Conservation (phyloP, 2,113 vertebrate genomes). For the Aspiorhynchus laticeps region DNA sequence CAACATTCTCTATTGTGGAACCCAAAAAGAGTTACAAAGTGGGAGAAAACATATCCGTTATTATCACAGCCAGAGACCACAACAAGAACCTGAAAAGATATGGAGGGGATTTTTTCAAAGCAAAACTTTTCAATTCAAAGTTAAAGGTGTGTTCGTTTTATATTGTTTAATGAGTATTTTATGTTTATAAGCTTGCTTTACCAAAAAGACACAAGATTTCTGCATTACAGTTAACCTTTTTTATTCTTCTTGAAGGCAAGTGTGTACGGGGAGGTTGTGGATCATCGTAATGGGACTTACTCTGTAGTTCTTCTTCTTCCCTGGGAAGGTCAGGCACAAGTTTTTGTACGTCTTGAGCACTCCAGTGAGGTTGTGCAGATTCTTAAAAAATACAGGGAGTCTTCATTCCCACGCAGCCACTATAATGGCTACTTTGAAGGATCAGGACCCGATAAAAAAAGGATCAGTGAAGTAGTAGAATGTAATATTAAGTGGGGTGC, state of each 20-base stretch:
- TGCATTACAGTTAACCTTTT: not conserved
- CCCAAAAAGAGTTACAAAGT: not conserved
- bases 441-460: too few species aligned
- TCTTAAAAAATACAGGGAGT: too few species aligned
- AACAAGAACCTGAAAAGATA: not conserved
- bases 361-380: too few species aligned
- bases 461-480: constrained; percentile 29
- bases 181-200: too few species aligned
- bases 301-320: not conserved
- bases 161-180: not conserved
- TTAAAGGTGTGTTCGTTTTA: not conserved
- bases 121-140: not conserved
- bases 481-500: constrained; percentile 21
- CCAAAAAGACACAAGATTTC: not conserved
- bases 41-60: not conserved
- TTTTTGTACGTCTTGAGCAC: too few species aligned
- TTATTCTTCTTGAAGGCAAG: not conserved
- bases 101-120: not conserved
- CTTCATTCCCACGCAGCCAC: too few species aligned
- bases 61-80: not conserved
- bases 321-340: too few species aligned
- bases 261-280: constrained; percentile 34
- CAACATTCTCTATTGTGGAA: constrained; percentile 8
- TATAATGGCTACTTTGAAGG: too few species aligned
- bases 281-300: not conserved